A percentile compares a stretch with the other conserved stretches of the same genome.
phyloP scores from a whole-genome alignment of 2,797 vertebrate species.

The Propithecus perrieri region DNA sequence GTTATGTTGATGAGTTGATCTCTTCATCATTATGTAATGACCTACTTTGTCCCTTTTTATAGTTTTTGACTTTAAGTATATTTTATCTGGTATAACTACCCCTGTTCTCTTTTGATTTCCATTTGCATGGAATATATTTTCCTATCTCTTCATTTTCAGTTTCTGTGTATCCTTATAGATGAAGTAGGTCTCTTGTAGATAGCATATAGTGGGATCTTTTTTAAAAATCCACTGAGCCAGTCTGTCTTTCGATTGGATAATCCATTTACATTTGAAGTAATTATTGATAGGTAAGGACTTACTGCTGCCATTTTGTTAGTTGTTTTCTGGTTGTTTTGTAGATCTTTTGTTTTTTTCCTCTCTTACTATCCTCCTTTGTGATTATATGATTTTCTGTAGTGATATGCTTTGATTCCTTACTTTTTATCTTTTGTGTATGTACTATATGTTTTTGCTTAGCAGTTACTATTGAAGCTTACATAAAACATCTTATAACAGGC shows the following conservation, averaged over 20 bases:
- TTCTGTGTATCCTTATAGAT: neutral
- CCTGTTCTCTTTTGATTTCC: neutral
- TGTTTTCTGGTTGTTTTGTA: neutral
- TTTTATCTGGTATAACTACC: neutral
- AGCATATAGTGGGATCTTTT: neutral
- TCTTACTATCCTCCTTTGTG: neutral
- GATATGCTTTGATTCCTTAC: neutral
- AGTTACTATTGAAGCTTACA: neutral
- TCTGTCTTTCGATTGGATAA: neutral
- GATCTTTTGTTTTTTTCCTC: neutral
- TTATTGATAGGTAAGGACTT: neutral
- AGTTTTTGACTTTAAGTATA: neutral
- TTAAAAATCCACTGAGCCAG: neutral
- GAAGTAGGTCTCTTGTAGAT: neutral
- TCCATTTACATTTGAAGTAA: neutral
- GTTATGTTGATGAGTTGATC: neutral
- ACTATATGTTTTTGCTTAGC: neutral
- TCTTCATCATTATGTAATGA: neutral
- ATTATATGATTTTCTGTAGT: neutral
- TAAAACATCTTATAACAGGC: neutral
- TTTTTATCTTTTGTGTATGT: neutral
- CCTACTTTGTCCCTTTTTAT: neutral
- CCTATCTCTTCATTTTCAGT: neutral
- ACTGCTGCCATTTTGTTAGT: neutral
- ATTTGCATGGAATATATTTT: neutral